Conservation (phyloP, 2,797 vertebrate species). For the Mormyrops attenuatus region DNA sequence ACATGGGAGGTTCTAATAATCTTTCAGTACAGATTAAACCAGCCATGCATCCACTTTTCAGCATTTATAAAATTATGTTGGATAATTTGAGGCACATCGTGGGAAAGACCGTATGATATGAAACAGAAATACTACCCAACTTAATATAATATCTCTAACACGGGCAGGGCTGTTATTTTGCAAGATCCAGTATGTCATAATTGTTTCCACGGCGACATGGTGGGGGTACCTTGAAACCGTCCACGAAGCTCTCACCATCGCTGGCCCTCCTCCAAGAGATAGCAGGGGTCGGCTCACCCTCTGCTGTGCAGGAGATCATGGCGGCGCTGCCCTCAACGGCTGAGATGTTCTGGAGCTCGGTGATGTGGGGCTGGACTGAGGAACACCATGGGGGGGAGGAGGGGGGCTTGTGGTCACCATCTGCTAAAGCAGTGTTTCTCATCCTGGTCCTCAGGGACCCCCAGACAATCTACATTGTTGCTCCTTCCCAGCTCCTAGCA, state of each 20-base stretch:
- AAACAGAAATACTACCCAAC: neutral
- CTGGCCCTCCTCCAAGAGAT: conserved; percentile 89
- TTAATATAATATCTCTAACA: neutral
- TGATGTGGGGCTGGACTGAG: conserved; percentile 96
- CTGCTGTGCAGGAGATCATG: conserved; percentile 86
- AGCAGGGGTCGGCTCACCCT: conserved; percentile 88
- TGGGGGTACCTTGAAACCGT: conserved; percentile 82
- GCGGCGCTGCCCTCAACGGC: conserved; percentile 83
- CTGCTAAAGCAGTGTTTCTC: neutral
- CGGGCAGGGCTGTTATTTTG: neutral
- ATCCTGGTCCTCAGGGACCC: neutral
- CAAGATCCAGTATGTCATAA: neutral
- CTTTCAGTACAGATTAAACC: neutral
- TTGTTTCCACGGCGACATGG: neutral
- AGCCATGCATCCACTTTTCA: neutral
- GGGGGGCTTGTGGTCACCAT: neutral
- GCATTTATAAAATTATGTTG: neutral
- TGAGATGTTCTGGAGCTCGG: conserved; percentile 89
- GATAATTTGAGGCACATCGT: neutral
- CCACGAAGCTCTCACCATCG: conserved; percentile 78
- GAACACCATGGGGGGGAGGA: conserved; percentile 44
- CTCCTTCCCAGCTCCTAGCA: neutral
- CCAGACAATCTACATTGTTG: neutral
- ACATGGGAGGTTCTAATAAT: neutral
- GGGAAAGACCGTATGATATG: neutral